Percentiles rank a stretch among this genome's conserved stretches.
These are phyloP conservation scores for Trachelus tabidus DNA, from an alignment of 2,888 invertebrate genomes.

Conservation along the genomic window DNA sequence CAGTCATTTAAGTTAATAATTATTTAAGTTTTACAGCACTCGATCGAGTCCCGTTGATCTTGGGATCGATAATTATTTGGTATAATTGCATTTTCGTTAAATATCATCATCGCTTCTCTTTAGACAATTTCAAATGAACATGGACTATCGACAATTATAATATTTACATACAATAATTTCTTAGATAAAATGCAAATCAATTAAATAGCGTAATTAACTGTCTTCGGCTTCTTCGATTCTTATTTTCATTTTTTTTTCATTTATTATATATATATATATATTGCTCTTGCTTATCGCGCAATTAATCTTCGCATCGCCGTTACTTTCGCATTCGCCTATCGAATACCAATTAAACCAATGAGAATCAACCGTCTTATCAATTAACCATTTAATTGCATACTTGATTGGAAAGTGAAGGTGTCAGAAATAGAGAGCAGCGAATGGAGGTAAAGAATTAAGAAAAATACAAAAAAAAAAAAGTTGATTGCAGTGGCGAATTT, in stretches of 20 bases:
- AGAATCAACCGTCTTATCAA: background rate
- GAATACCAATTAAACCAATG: background rate
- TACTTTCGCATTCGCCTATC: background rate
- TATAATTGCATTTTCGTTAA: slow-evolving; percentile 47
- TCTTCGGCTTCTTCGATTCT: background rate
- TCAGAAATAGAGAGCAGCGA: background rate
- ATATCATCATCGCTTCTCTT: slow-evolving; percentile 31
- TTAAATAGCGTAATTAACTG: slow-evolving; percentile 31
- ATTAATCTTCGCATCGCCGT: background rate
- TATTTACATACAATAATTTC: slow-evolving; percentile 43
- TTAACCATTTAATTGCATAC: background rate
- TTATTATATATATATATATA: slow-evolving; percentile 4
- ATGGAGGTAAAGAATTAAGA: background rate
- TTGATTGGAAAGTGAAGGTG: background rate
- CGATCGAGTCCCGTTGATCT: background rate
- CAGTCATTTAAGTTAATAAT: slow-evolving; percentile 9
- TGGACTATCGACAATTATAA: slow-evolving; percentile 24
- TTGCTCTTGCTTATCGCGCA: background rate
- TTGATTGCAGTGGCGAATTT: background rate
- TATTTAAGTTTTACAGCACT: slow-evolving; percentile 14
- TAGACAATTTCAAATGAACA: slow-evolving; percentile 25
- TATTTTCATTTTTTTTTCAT: slow-evolving; percentile 25
- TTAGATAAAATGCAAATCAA: slow-evolving; percentile 42
- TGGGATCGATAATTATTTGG: slow-evolving; percentile 40
- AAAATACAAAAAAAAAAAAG: background rate